A percentile compares a stretch with the other conserved stretches of the same genome.
phyloP scores from a whole-genome alignment of 2,113 vertebrate species.

The Diadophis punctatus region DNA sequence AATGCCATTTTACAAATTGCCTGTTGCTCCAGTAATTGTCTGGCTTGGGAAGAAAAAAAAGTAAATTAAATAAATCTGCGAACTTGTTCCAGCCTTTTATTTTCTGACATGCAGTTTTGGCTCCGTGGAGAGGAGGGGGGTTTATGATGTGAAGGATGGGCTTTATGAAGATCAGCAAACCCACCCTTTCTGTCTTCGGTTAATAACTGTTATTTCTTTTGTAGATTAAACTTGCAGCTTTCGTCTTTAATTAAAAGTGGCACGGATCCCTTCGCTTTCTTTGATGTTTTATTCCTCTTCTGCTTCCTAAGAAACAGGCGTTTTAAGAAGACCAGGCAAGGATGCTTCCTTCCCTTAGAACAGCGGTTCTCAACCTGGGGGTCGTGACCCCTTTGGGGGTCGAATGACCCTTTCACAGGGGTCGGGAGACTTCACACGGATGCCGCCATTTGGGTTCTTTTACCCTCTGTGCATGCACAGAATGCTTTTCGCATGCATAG shows the following conservation, averaged over 20 bases:
- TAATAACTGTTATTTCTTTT: conserved; percentile 22
- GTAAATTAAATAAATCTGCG: neutral
- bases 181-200: neutral
- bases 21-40: conserved; percentile 4
- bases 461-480: too few species aligned
- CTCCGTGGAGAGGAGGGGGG: neutral
- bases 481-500: too few species aligned
- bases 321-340: neutral
- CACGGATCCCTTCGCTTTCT: neutral
- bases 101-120: conserved; percentile 13
- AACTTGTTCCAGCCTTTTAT: conserved; percentile 14
- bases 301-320: neutral
- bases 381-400: too few species aligned
- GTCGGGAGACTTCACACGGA: too few species aligned
- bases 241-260: neutral
- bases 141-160: neutral
- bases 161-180: neutral
- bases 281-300: neutral
- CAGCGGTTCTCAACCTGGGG: too few species aligned
- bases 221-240: conserved; percentile 7
- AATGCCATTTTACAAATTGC: conserved; percentile 30
- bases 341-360: neutral
- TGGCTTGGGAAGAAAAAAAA: conserved; percentile 7
- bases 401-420: too few species aligned
- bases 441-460: too few species aligned